Base-by-base conservation (phyloP, 2,888 invertebrate genomes). In the Diarsia mendica region DNA sequence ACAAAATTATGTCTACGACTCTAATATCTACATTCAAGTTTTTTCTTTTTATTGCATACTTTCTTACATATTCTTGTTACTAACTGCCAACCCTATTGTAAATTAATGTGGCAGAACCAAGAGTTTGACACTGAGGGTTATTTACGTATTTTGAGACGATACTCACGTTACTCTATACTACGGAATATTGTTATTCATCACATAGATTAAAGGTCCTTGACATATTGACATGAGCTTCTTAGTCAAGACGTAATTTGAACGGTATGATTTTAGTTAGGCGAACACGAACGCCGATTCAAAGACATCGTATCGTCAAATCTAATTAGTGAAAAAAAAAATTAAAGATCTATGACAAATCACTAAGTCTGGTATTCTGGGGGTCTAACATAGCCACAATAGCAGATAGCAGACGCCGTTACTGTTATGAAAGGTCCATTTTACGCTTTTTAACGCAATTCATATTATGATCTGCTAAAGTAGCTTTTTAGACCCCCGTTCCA, bases 61-160 rank as follows among this genome's bases (percentile, higher is more conserved):
- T 28, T 28, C 28, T 28, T 28, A 28, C 28, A 28, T 28, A 28
- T 28, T 28, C 28, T 28, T 28, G 28, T 28, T 28, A 1, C 28
- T 28, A 28, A 28, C 33, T 53, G 75, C n/a, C 60, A 80, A 66
- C 80, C 75, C 80, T 79, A 10, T n/a, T 13, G 9, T 46, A 58
- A 39, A 23, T 23, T 3, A 63, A 70, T 18, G 58, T 48, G 9
- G 39, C 39, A 33, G 8, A 49, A n/a, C 39, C 46, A 64, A 33
- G 13, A 2, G n/a, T 69, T 70, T 81, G 66, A 70, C 75, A 64
- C 55, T 70, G 39, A 80, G 10, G 20, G 13, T 75, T 53, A 75
- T 81, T 67, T 80, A 75, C 76, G 81, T 39, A 51, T 48, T 48
- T 66, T n/a, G 46, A 67, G 61, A 67, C 15, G 33, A 58, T 39